These are phyloP conservation scores for Caenorhabditis sp. DNA, from an alignment of 2,888 invertebrate species.

Conservation along the genomic window DNA sequence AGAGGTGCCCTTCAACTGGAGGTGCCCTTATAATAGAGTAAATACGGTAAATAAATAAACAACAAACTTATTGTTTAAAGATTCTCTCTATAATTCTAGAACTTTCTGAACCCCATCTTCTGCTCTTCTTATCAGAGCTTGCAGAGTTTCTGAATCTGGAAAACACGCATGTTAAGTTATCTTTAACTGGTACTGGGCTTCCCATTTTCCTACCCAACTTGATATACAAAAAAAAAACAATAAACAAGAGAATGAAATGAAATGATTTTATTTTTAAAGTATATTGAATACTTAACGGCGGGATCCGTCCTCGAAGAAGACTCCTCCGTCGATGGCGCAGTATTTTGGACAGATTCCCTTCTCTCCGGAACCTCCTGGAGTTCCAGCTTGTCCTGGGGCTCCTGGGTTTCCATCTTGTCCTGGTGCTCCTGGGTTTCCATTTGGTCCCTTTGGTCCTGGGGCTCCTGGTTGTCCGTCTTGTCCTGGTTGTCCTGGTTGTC, in stretches of 20 bases:
- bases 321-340: slow-evolving; percentile 68
- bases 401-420: slow-evolving; percentile 55
- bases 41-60: too few species aligned
- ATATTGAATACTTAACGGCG: slow-evolving; percentile 30
- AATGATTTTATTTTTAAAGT: neutral
- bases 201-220: neutral
- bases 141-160: too few species aligned
- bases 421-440: slow-evolving; percentile 51
- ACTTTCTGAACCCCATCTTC: too few species aligned
- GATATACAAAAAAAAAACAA: neutral
- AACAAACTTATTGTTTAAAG: too few species aligned
- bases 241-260: neutral
- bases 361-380: slow-evolving; percentile 57
- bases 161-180: too few species aligned
- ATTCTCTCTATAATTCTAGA: too few species aligned
- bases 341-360: slow-evolving; percentile 69
- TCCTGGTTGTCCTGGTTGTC: slow-evolving; percentile 56
- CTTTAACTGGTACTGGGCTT: too few species aligned
- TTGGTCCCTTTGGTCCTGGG: slow-evolving; percentile 56
- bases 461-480: slow-evolving; percentile 55
- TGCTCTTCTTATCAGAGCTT: too few species aligned
- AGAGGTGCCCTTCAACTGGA: too few species aligned
- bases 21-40: too few species aligned
- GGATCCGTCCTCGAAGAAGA: slow-evolving; percentile 69
- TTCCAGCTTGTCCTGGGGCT: slow-evolving; percentile 42